These are phyloP conservation scores for Spea hammondii DNA, from an alignment of 2,797 vertebrate species.

Conservation along the genomic window DNA sequence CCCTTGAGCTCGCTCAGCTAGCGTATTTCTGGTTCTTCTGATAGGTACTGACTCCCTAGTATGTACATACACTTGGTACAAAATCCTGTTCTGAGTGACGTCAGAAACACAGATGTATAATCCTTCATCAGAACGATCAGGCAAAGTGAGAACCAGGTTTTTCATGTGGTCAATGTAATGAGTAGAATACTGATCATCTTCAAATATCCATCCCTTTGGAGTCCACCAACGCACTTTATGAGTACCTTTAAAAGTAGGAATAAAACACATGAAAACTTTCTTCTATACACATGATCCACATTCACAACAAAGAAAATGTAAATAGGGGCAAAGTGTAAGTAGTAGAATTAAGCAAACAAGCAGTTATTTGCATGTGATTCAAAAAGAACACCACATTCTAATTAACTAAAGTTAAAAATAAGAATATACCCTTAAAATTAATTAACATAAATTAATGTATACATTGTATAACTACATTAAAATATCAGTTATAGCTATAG, in stretches of 20 bases:
- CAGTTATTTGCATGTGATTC: too few species aligned
- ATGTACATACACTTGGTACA: conserved; percentile 66
- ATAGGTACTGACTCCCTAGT: conserved; percentile 27
- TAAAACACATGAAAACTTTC: neutral
- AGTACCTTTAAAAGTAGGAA: conserved; percentile 4
- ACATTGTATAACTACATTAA: too few species aligned
- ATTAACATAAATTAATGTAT: too few species aligned
- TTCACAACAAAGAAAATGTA: too few species aligned
- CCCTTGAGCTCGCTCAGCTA: neutral
- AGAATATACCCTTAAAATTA: too few species aligned
- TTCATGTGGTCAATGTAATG: conserved; percentile 29
- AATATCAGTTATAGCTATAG: too few species aligned
- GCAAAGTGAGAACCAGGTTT: conserved; percentile 62
- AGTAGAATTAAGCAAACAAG: too few species aligned
- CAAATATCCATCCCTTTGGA: conserved; percentile 65
- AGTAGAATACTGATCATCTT: conserved; percentile 34
- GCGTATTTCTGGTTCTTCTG: conserved; percentile 59
- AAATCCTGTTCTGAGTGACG: conserved; percentile 54
- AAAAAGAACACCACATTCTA: too few species aligned
- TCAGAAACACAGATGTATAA: conserved; percentile 66
- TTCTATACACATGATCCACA: too few species aligned
- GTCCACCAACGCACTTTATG: conserved; percentile 67
- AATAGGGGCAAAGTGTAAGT: too few species aligned
- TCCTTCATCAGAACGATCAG: conserved; percentile 62
- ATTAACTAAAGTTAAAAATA: too few species aligned